Evolutionary conservation across 1,140 invertebrate species (phyloP).

Genomic region (Bombus confusus): DNA sequence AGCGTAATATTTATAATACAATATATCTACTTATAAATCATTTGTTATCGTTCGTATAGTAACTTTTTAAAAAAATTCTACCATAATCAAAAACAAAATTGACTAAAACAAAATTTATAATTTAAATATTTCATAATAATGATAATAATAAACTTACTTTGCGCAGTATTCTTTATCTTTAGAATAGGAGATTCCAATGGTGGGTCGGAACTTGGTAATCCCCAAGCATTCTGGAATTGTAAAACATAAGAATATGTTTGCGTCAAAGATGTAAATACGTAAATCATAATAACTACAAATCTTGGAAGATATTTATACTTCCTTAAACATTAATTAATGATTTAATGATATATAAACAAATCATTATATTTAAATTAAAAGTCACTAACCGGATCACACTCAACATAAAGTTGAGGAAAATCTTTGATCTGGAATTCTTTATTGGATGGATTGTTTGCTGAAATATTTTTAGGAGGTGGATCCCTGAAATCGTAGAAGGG

Average conservation of each 20-base stretch:
- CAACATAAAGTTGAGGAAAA: slow-evolving; percentile 83
- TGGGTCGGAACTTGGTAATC: slow-evolving; percentile 80
- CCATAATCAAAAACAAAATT: neutral
- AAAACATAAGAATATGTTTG: slow-evolving; percentile 1
- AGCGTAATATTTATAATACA: too few relatives aligned
- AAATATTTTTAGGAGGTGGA: slow-evolving; percentile 19
- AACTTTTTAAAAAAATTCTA: neutral
- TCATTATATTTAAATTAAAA: slow-evolving; percentile 11
- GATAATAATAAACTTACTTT: slow-evolving; percentile 71
- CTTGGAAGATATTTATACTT: neutral
- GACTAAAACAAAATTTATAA: neutral
- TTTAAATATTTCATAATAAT: neutral
- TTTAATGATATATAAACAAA: neutral
- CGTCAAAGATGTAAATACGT: neutral
- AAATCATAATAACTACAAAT: neutral
- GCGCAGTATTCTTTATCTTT: slow-evolving; percentile 72
- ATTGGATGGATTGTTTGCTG: neutral
- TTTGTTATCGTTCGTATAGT: neutral
- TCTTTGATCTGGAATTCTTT: slow-evolving; percentile 38
- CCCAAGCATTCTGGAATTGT: slow-evolving; percentile 85
- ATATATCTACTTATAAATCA: neutral
- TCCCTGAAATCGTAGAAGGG: slow-evolving; percentile 14
- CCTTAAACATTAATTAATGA: neutral
- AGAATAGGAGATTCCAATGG: slow-evolving; percentile 82
- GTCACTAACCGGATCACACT: slow-evolving; percentile 87